Percentiles rank a stretch among this genome's conserved stretches.
These are phyloP conservation scores for Apoda limacodes DNA, from an alignment of 2,888 invertebrate species.

Conservation along the genomic window DNA sequence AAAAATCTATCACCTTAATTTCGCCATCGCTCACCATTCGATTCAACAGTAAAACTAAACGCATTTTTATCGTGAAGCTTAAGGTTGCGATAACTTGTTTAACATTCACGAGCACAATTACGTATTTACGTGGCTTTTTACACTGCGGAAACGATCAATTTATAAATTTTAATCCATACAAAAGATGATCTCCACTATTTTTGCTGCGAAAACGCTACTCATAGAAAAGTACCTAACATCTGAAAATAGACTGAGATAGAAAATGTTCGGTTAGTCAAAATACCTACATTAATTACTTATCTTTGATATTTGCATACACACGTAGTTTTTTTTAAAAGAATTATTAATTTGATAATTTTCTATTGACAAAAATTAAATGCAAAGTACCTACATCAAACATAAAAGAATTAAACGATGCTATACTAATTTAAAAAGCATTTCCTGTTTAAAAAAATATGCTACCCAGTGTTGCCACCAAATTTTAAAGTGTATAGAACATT, in stretches of 20 bases:
- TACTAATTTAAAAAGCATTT: too few species aligned
- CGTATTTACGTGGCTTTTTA: slow-evolving; percentile 51
- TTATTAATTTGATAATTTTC: too few species aligned
- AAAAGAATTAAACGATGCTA: too few species aligned
- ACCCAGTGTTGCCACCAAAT: too few species aligned
- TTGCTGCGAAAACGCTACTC: slow-evolving; percentile 73
- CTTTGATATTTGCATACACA: too few species aligned
- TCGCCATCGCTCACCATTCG: slow-evolving; percentile 71
- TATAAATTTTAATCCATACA: slow-evolving; percentile 63
- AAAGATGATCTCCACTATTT: slow-evolving; percentile 74
- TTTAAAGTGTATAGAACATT: too few species aligned
- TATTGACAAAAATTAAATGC: too few species aligned
- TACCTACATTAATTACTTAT: slow-evolving; percentile 39
- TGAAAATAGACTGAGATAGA: slow-evolving; percentile 79
- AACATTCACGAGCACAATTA: slow-evolving; percentile 63
- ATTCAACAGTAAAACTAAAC: slow-evolving; percentile 61
- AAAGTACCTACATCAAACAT: too few species aligned
- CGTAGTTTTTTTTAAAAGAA: too few species aligned
- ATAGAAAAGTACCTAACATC: slow-evolving; percentile 76
- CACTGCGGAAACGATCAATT: slow-evolving; percentile 59
- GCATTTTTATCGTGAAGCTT: slow-evolving; percentile 67
- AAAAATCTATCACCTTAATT: slow-evolving; percentile 70
- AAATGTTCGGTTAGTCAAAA: slow-evolving; percentile 58
- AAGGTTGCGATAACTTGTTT: slow-evolving; percentile 51
- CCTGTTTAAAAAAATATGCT: too few species aligned